Conservation (phyloP, 2,888 invertebrate species). For the Metacarcinus magister region DNA sequence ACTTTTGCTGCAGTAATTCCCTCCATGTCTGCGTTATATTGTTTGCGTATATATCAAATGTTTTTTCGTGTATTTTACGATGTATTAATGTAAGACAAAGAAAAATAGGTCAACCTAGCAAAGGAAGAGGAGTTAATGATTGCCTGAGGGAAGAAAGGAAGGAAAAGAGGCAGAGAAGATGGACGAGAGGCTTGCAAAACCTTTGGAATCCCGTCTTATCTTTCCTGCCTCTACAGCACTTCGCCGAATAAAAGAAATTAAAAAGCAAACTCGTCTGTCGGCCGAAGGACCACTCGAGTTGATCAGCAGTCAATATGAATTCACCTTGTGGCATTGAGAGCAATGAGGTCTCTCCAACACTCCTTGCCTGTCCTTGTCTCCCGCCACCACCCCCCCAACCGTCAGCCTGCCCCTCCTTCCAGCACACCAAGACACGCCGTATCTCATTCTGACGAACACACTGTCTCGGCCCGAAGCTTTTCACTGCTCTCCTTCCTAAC, state of each 20-base stretch:
- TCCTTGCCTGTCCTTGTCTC: not conserved
- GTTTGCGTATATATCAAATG: not conserved
- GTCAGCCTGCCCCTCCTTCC: not conserved
- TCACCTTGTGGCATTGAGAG: not conserved
- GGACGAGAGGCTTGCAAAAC: not conserved
- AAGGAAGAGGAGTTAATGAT: not conserved
- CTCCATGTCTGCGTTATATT: not conserved
- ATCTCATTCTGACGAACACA: not conserved
- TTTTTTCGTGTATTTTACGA: not conserved
- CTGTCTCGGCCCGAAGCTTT: not conserved
- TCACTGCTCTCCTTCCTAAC: constrained; percentile 16
- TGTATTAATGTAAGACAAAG: not conserved
- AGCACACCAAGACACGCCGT: not conserved
- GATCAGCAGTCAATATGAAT: constrained; percentile 27
- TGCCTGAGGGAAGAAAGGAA: not conserved
- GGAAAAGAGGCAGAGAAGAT: not conserved
- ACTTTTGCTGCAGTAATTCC: too few relatives aligned
- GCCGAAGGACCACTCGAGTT: not conserved
- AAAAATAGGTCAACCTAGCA: not conserved
- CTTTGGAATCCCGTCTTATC: not conserved
- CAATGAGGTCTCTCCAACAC: not conserved
- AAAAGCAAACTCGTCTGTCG: not conserved
- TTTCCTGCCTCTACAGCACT: not conserved
- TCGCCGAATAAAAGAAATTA: not conserved
- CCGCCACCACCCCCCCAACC: not conserved